Conservation (phyloP, 1,140 invertebrate genomes). For the Aphidius ervi region DNA sequence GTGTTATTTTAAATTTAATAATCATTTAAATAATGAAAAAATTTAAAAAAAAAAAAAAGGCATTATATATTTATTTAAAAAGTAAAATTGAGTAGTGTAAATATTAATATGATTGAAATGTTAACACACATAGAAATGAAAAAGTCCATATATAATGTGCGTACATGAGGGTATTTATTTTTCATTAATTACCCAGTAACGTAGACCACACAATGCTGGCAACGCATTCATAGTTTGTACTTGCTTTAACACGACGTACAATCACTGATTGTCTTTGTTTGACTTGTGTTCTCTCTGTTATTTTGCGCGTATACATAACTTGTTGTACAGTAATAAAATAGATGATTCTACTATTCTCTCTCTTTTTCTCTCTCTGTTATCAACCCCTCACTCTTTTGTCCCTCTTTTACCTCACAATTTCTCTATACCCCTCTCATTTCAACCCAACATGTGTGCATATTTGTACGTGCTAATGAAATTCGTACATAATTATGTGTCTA, state of each 20-base stretch:
- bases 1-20: too few relatives aligned
- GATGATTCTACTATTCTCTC: neutral
- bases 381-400: too few relatives aligned
- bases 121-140: too few relatives aligned
- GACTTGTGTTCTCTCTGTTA: conserved; percentile 35
- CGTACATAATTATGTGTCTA: conserved; percentile 34
- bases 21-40: too few relatives aligned
- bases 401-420: too few relatives aligned
- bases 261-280: conserved; percentile 31
- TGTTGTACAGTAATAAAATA: conserved; percentile 10
- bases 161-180: conserved; percentile 34
- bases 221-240: conserved; percentile 7
- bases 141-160: neutral
- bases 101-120: too few relatives aligned
- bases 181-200: conserved; percentile 41
- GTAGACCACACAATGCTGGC: conserved; percentile 29
- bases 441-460: conserved; percentile 25
- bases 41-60: too few relatives aligned
- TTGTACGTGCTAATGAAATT: conserved; percentile 45
- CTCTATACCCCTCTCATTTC: too few relatives aligned
- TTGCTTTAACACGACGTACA: conserved; percentile 29
- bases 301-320: conserved; percentile 25
- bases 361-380: too few relatives aligned
- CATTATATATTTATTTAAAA: too few relatives aligned
- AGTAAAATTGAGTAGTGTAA: too few relatives aligned